Evolutionary conservation across 2,113 vertebrate genomes (phyloP).

Genomic region (Chaetura pelagica): DNA sequence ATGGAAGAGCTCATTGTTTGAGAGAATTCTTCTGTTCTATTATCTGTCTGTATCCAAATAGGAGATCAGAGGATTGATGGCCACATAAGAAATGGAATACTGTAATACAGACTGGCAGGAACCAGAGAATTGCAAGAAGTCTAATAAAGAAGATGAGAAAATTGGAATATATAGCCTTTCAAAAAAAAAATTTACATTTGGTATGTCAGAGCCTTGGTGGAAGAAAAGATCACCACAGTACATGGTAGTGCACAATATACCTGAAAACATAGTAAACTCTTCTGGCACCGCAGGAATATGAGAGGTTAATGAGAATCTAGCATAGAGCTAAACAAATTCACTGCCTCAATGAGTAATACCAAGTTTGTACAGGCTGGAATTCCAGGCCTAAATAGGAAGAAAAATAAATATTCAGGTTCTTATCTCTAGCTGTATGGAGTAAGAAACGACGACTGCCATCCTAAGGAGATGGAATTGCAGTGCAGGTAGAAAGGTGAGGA

Average conservation of each 20-base stretch:
- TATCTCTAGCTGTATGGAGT: neutral
- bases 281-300: neutral
- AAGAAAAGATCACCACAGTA: neutral
- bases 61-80: neutral
- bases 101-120: neutral
- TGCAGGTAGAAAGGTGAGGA: neutral
- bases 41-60: neutral
- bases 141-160: neutral
- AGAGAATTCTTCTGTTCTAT: neutral
- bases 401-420: neutral
- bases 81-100: neutral
- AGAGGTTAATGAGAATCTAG: neutral
- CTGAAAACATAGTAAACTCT: neutral
- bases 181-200: neutral
- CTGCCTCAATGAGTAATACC: neutral
- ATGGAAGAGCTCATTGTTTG: neutral
- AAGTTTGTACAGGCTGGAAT: neutral
- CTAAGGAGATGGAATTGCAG: neutral
- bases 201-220: neutral
- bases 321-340: neutral
- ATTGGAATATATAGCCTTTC: neutral
- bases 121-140: neutral
- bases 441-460: neutral
- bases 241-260: neutral
- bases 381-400: neutral